A percentile compares a stretch with the other conserved stretches of the same genome.
Conservation (phyloP, 2,888 invertebrate genomes). For the Sinhomidia bicolor region DNA sequence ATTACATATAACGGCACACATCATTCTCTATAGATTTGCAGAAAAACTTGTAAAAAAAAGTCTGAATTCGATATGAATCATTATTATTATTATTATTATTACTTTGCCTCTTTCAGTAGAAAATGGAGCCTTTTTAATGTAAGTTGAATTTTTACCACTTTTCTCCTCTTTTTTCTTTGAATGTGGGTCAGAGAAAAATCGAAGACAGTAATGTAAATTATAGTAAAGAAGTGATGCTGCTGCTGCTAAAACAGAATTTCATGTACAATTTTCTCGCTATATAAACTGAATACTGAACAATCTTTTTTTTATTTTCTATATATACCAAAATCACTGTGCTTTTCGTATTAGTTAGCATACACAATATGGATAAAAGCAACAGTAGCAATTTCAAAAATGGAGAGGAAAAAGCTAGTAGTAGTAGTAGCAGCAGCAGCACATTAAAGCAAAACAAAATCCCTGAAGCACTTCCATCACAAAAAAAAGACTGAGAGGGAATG, state of each 20-base stretch:
- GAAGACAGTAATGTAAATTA: constrained; percentile 4
- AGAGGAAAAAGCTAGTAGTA: too few species aligned
- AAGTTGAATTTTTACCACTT: constrained; percentile 8
- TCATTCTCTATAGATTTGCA: too few species aligned
- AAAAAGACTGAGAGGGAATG: not conserved
- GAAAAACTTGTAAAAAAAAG: not conserved
- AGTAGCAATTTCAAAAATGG: constrained; percentile 44
- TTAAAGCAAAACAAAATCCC: constrained; percentile 43
- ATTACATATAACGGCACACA: too few species aligned
- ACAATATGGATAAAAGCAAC: constrained; percentile 28
- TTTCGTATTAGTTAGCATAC: constrained; percentile 23
- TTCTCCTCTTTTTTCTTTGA: not conserved
- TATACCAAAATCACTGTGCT: constrained; percentile 1
- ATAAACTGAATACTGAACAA: too few species aligned
- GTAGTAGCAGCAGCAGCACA: too few species aligned
- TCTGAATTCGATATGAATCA: constrained; percentile 7
- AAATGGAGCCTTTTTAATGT: not conserved
- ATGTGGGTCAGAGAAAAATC: constrained; percentile 16
- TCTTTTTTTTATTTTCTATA: not conserved
- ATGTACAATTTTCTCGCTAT: not conserved
- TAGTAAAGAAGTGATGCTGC: not conserved
- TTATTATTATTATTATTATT: too few species aligned
- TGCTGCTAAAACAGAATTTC: not conserved
- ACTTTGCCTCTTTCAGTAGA: not conserved
- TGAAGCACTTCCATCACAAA: constrained; percentile 27